Base-by-base conservation (phyloP, 2,113 vertebrate species). In the Tetraodon nigroviridis region DNA sequence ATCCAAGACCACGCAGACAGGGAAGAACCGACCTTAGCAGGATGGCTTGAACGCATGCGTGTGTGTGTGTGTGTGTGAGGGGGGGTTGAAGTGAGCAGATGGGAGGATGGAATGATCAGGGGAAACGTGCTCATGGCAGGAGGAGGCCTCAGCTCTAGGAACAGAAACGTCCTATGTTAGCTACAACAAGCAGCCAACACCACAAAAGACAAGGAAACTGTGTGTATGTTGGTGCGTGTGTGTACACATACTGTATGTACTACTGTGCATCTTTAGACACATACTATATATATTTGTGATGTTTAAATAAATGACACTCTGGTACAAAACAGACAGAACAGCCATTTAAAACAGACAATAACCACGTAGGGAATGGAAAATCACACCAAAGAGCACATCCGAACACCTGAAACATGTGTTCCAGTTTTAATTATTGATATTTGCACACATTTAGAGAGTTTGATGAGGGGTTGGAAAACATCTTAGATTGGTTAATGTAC, bases 91-190 rank as follows among this genome's bases (percentile, higher is more conserved):
- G 22, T 11, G 18, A 52, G 70, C 51, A 78, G 74, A 80, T 78
- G 74, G 76, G 58, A 55, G 58, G 62, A 56, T 69, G 73, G 59
- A 71, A 78, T 73, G 73, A 73, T 70, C 40, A 55, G 57, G 55
- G 64, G 75, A 59, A 71, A 63, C 52, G 32, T 76, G 74, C 57
- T 78, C 65, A 69, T 37, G 61, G 67, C 69, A 76, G 71, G 74
- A 72, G 58, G 63, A 73, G 41, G 64, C 64, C 57, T 72, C 44
- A 64, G 58, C 50, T 68, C 65, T 52, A 49, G 61, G 46, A 41
- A 67, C 57, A 64, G 42, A 64, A 63, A 64, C 27, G 49, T 61
- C 44, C 45, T 21, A 59, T 29, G 48, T 19, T 58, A 67, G 61
- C 49, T 48, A 67, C 47, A 63, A 57, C 67, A 79, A 69, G 79